phyloP scores from a whole-genome alignment of 1,140 invertebrate genomes.

The Bombyx mori region ASM3026992v2 NC_085112.1:1198001-1198500 shows the following conservation, averaged over 20 bases:
- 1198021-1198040: no score
- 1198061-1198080: conserved; percentile 75
- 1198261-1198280: conserved; percentile 84
- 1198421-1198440: no score
- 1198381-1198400: no score
- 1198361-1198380: no score
- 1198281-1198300: background rate
- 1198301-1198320: background rate
- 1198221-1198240: conserved; percentile 80
- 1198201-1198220: conserved; percentile 78
- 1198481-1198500: no score
- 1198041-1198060: background rate
- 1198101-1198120: conserved; percentile 77
- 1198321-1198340: no score
- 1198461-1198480: no score
- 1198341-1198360: no score
- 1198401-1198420: no score
- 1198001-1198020: no score
- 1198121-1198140: conserved; percentile 72
- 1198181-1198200: conserved; percentile 90
- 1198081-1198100: conserved; percentile 67
- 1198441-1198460: no score
- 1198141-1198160: conserved; percentile 79
- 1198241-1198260: conserved; percentile 82
- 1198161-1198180: conserved; percentile 81